These are phyloP conservation scores for Rhizoglyphus robini DNA, from an alignment of 1,140 invertebrate genomes.

Conservation along the genomic window DNA sequence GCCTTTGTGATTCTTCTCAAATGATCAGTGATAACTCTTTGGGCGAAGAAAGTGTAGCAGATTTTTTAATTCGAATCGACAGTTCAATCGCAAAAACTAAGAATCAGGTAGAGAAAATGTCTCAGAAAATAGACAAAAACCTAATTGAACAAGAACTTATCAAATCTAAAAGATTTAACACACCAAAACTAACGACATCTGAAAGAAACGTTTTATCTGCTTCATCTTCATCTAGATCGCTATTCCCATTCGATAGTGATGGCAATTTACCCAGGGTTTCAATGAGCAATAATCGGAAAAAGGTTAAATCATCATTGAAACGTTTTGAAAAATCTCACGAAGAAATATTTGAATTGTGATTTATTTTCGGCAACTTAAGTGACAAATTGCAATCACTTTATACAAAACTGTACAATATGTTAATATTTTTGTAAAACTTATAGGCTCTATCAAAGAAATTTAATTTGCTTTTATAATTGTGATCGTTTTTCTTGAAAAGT, in stretches of 20 bases:
- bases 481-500: not conserved
- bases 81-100: conserved; percentile 66
- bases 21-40: conserved; percentile 28
- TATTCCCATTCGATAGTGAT: not conserved
- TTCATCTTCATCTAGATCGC: conserved; percentile 6
- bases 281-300: conserved; percentile 47
- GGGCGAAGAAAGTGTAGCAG: conserved; percentile 54
- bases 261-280: not conserved
- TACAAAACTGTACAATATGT: conserved; percentile 4
- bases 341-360: conserved; percentile 76
- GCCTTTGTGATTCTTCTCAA: not conserved
- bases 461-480: not conserved
- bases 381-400: too few species aligned
- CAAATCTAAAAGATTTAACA: not conserved
- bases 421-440: not conserved
- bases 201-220: conserved; percentile 6
- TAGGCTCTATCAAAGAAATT: not conserved
- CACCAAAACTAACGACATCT: not conserved
- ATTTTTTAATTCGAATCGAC: conserved; percentile 74
- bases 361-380: not conserved
- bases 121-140: conserved; percentile 24
- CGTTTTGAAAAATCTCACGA: conserved; percentile 66
- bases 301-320: conserved; percentile 58
- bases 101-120: conserved; percentile 60
- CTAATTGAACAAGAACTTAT: conserved; percentile 26